A percentile compares a stretch with the other conserved stretches of the same genome.
These are phyloP conservation scores for Chaetodon trifasciatus DNA, from an alignment of 2,797 vertebrate genomes.

Conservation along the genomic window DNA sequence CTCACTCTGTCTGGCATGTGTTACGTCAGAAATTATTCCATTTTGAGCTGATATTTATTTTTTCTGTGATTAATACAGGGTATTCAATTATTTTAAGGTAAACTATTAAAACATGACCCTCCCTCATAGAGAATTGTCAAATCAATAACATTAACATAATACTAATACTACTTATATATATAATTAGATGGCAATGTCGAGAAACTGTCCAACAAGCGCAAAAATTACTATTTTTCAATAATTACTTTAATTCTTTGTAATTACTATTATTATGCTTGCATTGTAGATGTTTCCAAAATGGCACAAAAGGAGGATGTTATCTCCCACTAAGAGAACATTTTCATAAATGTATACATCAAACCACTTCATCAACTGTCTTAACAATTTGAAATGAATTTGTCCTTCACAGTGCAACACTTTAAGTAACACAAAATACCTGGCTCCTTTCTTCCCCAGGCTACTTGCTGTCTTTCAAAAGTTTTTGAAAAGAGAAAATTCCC, in stretches of 20 bases:
- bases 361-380: constrained; percentile 38
- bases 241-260: too few relatives aligned
- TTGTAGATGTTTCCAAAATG: too few relatives aligned
- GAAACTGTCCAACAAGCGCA: too few relatives aligned
- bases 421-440: constrained; percentile 29
- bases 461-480: constrained; percentile 60
- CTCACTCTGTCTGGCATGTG: too few relatives aligned
- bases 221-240: too few relatives aligned
- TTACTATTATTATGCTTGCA: too few relatives aligned
- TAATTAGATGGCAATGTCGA: background rate
- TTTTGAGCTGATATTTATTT: background rate
- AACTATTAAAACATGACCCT: background rate
- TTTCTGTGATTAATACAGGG: background rate
- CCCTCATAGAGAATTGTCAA: background rate
- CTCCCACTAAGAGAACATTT: constrained; percentile 2
- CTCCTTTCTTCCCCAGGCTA: constrained; percentile 36
- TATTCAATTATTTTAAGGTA: background rate
- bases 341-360: constrained; percentile 29
- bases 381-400: constrained; percentile 47
- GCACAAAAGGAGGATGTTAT: too few relatives aligned
- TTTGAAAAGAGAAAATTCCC: constrained; percentile 68
- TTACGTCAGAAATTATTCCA: too few relatives aligned
- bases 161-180: background rate
- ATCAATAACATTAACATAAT: background rate
- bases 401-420: constrained; percentile 51